A percentile compares a stretch with the other conserved stretches of the same genome.
phyloP scores from a whole-genome alignment of 2,888 invertebrate species.

The Cosmorhoe ocellata region DNA sequence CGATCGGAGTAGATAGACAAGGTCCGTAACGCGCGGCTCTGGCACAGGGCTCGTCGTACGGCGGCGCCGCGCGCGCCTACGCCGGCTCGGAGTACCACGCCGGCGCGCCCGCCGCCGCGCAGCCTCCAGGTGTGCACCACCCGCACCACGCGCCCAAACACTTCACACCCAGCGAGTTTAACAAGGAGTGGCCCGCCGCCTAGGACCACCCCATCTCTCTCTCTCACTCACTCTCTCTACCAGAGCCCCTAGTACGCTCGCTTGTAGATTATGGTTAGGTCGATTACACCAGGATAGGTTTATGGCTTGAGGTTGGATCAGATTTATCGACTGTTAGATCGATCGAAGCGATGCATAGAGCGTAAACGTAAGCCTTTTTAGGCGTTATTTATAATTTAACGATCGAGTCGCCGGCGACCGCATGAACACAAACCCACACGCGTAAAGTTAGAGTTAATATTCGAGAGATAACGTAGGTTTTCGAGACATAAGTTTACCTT shows the following conservation, averaged over 20 bases:
- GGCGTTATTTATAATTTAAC: conserved; percentile 22
- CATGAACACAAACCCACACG: conserved; percentile 81
- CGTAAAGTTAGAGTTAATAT: conserved; percentile 57
- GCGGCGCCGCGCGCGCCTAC: conserved; percentile 58
- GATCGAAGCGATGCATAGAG: conserved; percentile 34
- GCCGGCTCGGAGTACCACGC: conserved; percentile 73
- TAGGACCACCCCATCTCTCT: conserved; percentile 36
- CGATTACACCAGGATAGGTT: background rate
- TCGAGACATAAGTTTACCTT: conserved; percentile 40
- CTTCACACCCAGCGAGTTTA: conserved; percentile 78
- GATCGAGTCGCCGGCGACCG: conserved; percentile 52
- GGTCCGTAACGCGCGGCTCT: background rate
- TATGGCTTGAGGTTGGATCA: conserved; percentile 14
- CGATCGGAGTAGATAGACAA: conserved; percentile 53
- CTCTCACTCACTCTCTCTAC: background rate
- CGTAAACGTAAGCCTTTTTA: conserved; percentile 37
- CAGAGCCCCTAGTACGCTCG: background rate
- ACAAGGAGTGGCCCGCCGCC: conserved; percentile 82
- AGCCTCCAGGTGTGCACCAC: conserved; percentile 79
- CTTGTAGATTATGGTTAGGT: background rate
- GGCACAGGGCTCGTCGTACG: conserved; percentile 3
- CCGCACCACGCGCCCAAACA: conserved; percentile 83
- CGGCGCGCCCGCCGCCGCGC: conserved; percentile 51
- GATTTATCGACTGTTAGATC: conserved; percentile 41
- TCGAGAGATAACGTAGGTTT: conserved; percentile 31